Evolutionary conservation across 2,888 invertebrate genomes (phyloP).

Genomic region (Cenopis cana): DNA sequence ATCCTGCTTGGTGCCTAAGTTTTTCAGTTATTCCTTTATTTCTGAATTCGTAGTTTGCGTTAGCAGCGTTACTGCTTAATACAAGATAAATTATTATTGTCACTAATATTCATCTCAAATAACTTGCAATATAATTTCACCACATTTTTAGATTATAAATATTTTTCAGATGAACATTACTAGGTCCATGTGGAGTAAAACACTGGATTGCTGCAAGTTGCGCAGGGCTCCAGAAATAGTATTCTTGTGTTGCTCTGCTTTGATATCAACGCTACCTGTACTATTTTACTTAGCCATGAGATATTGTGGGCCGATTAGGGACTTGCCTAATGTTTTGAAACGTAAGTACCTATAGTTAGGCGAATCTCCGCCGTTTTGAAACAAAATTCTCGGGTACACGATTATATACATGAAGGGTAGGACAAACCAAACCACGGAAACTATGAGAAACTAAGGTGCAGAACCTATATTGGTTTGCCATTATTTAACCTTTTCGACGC

Average conservation of each 20-base stretch:
- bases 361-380: background rate
- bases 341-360: conserved; percentile 62
- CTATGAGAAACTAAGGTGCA: no score
- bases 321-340: conserved; percentile 76
- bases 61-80: no score
- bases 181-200: conserved; percentile 86
- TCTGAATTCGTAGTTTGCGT: no score
- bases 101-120: background rate
- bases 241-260: conserved; percentile 82
- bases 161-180: conserved; percentile 87
- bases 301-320: conserved; percentile 77
- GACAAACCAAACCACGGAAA: no score
- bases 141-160: background rate
- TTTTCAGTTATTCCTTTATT: no score
- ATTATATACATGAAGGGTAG: no score
- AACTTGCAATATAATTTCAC: background rate
- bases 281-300: conserved; percentile 85
- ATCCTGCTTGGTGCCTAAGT: no score
- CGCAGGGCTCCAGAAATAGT: conserved; percentile 83
- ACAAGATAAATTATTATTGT: no score
- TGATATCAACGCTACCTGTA: conserved; percentile 82
- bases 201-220: conserved; percentile 83
- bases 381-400: no score
- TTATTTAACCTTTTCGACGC: no score
- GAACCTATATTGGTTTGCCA: no score